A percentile compares a stretch with the other conserved stretches of the same genome.
These are phyloP conservation scores for Manis crassicaudata DNA, from an alignment of 2,797 vertebrate species.

Conservation along the genomic window DNA sequence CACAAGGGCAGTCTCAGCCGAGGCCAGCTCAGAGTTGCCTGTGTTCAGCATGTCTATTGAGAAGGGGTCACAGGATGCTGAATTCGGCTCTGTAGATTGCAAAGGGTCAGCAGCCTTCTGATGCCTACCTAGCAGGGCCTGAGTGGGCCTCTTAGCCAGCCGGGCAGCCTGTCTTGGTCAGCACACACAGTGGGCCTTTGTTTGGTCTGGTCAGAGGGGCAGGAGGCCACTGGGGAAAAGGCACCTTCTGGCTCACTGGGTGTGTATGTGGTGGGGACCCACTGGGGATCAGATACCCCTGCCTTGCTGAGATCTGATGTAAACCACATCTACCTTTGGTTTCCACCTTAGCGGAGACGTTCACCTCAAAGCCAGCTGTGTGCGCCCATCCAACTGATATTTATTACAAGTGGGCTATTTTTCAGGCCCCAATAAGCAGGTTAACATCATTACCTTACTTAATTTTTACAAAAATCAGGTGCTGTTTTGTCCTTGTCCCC, in stretches of 20 bases:
- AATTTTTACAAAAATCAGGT: background rate
- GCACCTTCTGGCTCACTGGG: background rate
- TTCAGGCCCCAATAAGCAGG: background rate
- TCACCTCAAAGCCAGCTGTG: background rate
- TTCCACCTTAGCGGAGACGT: background rate
- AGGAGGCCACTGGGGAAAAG: background rate
- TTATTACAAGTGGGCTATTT: rapidly evolving
- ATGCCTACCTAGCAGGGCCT: background rate
- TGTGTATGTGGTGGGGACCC: background rate
- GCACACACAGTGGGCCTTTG: background rate
- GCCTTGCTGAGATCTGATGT: background rate
- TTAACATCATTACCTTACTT: background rate
- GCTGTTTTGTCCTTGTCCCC: background rate
- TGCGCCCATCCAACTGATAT: background rate
- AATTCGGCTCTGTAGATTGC: background rate
- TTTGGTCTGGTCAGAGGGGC: background rate
- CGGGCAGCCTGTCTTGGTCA: background rate
- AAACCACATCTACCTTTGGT: background rate
- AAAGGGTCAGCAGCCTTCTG: background rate
- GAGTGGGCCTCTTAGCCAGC: background rate
- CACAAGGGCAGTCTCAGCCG: background rate
- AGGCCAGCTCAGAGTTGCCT: background rate
- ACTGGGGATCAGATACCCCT: background rate
- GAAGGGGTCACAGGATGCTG: background rate
- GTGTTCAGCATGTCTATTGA: background rate